phyloP scores from a whole-genome alignment of 2,113 vertebrate species.

The Ursus arctos region DNA sequence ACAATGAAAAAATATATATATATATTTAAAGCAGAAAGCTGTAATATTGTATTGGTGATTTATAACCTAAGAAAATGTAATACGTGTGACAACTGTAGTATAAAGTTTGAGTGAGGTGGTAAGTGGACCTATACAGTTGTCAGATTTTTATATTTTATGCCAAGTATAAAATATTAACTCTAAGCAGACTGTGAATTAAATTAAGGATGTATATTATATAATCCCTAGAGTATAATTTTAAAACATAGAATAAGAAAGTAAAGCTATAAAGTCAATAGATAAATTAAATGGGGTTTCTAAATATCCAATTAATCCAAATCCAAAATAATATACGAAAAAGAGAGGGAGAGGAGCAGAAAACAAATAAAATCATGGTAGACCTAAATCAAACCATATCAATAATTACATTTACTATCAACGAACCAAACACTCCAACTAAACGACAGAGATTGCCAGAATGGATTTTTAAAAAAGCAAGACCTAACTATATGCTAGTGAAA shows the following conservation, averaged over 20 bases:
- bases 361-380: not conserved
- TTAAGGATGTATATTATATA: not conserved
- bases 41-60: not conserved
- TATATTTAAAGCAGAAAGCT: not conserved
- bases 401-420: not conserved
- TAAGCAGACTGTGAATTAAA: not conserved
- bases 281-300: not conserved
- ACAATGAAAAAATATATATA: not conserved
- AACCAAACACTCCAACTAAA: not conserved
- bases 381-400: not conserved
- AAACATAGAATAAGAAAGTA: not conserved
- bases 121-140: not conserved
- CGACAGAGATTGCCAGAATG: not conserved
- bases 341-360: not conserved
- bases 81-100: not conserved
- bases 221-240: not conserved
- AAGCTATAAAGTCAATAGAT: not conserved
- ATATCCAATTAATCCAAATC: not conserved
- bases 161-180: not conserved
- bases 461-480: not conserved
- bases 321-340: not conserved
- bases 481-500: not conserved
- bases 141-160: not conserved
- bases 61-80: not conserved
- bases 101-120: not conserved